Percentiles rank a stretch among this genome's conserved stretches.
Evolutionary conservation across 2,113 vertebrate species (phyloP).

Genomic region (cat (Felis catus)): DNA sequence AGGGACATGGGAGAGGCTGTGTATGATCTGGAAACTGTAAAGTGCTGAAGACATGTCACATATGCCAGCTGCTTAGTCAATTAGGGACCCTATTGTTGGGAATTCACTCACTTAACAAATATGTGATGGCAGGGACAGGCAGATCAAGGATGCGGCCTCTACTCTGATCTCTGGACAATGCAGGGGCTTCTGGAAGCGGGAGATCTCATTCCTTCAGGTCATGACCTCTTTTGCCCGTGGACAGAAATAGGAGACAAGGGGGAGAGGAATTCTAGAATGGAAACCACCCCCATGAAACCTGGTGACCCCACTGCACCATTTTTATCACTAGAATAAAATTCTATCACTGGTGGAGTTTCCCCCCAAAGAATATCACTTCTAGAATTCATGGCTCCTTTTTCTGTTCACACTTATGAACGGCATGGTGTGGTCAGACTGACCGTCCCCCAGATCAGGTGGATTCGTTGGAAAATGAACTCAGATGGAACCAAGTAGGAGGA

Average conservation of each 20-base stretch:
- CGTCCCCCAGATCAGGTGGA: background rate
- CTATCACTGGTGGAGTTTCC: background rate
- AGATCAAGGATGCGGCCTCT: background rate
- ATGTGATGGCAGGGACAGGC: background rate
- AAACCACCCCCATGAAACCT: background rate
- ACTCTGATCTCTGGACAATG: background rate
- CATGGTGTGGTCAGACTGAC: no score
- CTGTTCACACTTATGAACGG: background rate
- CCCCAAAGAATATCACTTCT: background rate
- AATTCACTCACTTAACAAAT: background rate
- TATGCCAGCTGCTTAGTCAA: background rate
- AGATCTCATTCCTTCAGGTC: background rate
- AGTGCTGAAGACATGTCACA: background rate
- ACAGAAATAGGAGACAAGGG: background rate
- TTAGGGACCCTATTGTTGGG: background rate
- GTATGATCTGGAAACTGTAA: background rate
- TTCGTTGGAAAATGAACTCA: background rate
- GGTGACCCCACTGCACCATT: background rate
- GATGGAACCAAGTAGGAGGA: background rate
- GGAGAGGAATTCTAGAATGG: background rate
- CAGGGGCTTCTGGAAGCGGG: background rate
- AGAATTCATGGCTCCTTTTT: background rate
- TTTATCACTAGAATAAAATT: background rate
- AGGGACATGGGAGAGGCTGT: background rate
- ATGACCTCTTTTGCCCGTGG: background rate